Evolutionary conservation across 1,140 invertebrate species (phyloP), one percentile per base, ranked within the genome.

Genomic region (Diabrotica undecimpunctata): DNA sequence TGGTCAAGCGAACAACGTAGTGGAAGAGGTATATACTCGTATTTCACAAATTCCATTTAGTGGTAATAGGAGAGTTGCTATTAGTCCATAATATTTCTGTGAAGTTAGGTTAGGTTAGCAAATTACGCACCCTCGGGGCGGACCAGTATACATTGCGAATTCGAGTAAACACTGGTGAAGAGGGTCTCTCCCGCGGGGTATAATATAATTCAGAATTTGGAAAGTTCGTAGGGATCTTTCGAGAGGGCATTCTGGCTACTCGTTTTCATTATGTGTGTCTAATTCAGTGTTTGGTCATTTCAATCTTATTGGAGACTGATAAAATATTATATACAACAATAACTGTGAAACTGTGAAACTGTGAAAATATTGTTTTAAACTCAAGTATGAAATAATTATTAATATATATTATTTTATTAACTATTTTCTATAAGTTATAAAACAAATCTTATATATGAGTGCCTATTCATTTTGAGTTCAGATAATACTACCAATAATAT

Each of bases 191-290:
- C 41, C 41, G 41, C 41, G 41, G 41, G 41, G 8, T n/a, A 46
- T 46, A 46, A 8, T 46, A 46, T 46, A 46, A 46, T 46, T 46
- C 41, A 46, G 41, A 46, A 46, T 46, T 46, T 46, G 3, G 41
- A n/a, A 46, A n/a, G 41, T 46, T 46, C 41, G n/a, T n/a, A 46
- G 41, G 41, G 41, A 46, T 46, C 41, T 46, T 46, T 46, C n/a
- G 8, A 46, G 41, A n/a, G 41, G 8, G 41, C 8, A 46, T 10
- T 46, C 8, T 8, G n/a, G 41, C n/a, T 46, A 46, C 8, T 46
- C 41, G 41, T 46, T 46, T 46, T 46, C 41, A 46, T 46, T 46
- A 46, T 46, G 41, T 46, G 41, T 46, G 8, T 10, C 41, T 46
- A 46, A 46, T 25, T 25, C 25, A 25, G 25, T 25, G 25, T 25